phyloP scores from a whole-genome alignment of 2,888 invertebrate genomes.

The Nephrocerus scutellatus region DNA sequence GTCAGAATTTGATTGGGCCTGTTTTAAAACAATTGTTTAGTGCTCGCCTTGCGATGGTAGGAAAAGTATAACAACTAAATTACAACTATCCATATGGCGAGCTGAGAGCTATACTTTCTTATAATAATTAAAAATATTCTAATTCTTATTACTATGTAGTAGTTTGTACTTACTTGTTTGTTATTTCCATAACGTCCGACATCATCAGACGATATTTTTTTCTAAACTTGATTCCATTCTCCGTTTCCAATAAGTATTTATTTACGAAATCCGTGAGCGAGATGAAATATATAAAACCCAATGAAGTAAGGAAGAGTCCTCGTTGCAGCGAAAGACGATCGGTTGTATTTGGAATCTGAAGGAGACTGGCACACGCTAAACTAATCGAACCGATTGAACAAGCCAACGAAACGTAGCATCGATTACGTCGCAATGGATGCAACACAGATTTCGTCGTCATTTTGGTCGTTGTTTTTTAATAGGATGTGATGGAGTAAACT shows the following conservation, averaged over 20 bases:
- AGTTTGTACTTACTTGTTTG: constrained; percentile 64
- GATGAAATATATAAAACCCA: constrained; percentile 63
- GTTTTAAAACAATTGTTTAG: no score
- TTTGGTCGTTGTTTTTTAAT: no score
- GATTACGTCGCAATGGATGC: constrained; percentile 28
- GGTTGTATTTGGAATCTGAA: constrained; percentile 43
- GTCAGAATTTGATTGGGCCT: no score
- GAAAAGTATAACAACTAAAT: no score
- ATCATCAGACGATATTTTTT: constrained; percentile 59
- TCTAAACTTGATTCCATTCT: constrained; percentile 53
- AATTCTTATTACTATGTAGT: no score
- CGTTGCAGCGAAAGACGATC: constrained; percentile 57
- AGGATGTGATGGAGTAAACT: no score
- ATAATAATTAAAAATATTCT: no score
- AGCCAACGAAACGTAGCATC: constrained; percentile 44
- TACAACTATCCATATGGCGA: no score
- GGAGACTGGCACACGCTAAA: constrained; percentile 43
- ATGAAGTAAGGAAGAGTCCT: constrained; percentile 55
- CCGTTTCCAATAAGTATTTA: constrained; percentile 55
- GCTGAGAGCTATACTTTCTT: no score
- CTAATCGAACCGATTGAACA: constrained; percentile 46
- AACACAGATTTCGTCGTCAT: no score
- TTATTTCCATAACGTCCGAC: constrained; percentile 65
- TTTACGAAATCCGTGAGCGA: constrained; percentile 60
- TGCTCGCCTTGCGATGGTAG: no score